phyloP scores from a whole-genome alignment of 2,113 vertebrate species.

The Taurulus bubalis region DNA sequence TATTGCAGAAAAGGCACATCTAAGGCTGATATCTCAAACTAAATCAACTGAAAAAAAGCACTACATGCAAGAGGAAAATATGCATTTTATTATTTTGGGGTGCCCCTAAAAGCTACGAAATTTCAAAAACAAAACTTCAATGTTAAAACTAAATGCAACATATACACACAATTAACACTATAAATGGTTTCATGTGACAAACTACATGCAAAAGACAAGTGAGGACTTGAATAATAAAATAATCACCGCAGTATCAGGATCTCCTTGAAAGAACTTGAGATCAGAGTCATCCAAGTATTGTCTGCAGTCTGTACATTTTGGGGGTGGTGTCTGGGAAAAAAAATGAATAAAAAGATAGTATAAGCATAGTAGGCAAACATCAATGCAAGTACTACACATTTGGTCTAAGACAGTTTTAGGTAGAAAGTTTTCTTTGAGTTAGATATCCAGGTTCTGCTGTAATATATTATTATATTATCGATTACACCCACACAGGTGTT shows the following conservation, averaged over 20 bases:
- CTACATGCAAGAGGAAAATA: too few species aligned
- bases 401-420: too few species aligned
- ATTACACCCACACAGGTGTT: background rate
- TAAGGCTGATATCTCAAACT: too few species aligned
- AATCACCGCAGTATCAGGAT: slow-evolving; percentile 89
- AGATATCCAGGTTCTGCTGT: too few species aligned
- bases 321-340: slow-evolving; percentile 84
- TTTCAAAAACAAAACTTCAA: background rate
- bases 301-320: slow-evolving; percentile 90
- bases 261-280: slow-evolving; percentile 95
- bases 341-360: background rate
- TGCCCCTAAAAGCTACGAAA: background rate
- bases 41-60: too few species aligned
- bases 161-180: background rate
- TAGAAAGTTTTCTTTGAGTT: too few species aligned
- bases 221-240: background rate
- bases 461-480: too few species aligned
- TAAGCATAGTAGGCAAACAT: too few species aligned
- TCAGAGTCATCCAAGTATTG: slow-evolving; percentile 95
- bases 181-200: background rate
- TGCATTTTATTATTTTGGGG: too few species aligned
- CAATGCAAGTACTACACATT: too few species aligned
- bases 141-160: background rate
- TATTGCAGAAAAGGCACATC: too few species aligned
- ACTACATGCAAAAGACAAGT: background rate